Evolutionary conservation across 35 echinoderm and acorn worm genomes (phyloP).

Genomic region (Acanthaster planci): DNA sequence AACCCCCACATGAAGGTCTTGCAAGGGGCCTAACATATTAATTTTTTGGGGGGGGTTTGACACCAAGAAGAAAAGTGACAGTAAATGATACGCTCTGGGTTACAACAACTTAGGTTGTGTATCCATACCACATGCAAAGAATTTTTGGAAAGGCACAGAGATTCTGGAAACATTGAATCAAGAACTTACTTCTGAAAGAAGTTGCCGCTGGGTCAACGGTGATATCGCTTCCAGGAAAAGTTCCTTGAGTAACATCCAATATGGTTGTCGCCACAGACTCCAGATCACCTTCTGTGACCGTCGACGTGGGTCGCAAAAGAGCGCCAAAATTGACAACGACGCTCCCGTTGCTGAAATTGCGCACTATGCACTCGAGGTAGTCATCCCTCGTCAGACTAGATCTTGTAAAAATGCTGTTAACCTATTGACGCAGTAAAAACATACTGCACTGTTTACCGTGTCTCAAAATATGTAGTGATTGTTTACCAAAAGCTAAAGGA

Average conservation of each 20-base stretch:
- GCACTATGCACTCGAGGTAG: not conserved
- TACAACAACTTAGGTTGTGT: not conserved
- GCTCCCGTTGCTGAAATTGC: slow-evolving; percentile 4
- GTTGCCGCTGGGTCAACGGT: not conserved
- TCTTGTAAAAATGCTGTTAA: not conserved
- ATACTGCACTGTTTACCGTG: not conserved
- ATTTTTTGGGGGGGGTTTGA: not conserved
- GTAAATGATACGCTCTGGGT: not conserved
- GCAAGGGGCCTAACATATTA: not conserved
- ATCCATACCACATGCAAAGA: not conserved
- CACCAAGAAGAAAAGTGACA: not conserved
- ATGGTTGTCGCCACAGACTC: not conserved
- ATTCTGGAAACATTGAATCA: not conserved
- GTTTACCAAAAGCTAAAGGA: not conserved
- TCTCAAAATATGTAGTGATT: not conserved
- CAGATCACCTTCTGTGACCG: not conserved
- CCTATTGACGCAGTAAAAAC: not conserved
- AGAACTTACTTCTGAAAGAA: not conserved
- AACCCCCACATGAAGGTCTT: no score
- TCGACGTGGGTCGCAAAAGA: not conserved
- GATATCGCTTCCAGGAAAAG: not conserved
- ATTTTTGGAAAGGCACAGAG: not conserved
- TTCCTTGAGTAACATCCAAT: not conserved
- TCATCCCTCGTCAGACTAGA: not conserved
- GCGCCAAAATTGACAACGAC: not conserved